Percentiles rank a stretch among this genome's conserved stretches.
Conservation (phyloP, 2,113 vertebrate genomes). For the Cranoglanis bouderius region DNA sequence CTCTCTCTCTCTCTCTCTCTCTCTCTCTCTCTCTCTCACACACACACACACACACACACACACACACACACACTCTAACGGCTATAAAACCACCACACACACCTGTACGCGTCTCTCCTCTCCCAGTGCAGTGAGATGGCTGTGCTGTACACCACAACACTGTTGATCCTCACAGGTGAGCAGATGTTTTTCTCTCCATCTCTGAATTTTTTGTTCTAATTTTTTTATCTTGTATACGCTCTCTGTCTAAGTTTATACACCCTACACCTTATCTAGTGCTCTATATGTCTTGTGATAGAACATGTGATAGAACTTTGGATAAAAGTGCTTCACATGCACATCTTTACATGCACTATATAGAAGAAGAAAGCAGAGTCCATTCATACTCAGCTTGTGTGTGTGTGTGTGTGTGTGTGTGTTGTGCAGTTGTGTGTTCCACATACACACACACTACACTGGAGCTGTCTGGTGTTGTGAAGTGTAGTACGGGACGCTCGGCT, state of each 20-base stretch:
- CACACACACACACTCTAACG: background rate
- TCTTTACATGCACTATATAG: background rate
- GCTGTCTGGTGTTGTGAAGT: constrained; percentile 78
- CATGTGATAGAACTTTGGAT: background rate
- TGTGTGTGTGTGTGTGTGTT: constrained; percentile 14
- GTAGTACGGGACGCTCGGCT: constrained; percentile 77
- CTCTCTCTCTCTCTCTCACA: background rate
- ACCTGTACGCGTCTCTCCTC: background rate
- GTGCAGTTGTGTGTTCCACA: background rate
- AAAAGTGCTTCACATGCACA: background rate
- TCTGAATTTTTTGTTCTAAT: background rate
- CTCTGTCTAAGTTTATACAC: too few species aligned
- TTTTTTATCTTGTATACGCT: background rate
- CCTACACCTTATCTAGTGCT: background rate
- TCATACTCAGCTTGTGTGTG: background rate
- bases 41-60: background rate
- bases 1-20: background rate
- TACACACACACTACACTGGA: constrained; percentile 68
- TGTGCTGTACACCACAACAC: constrained; percentile 9
- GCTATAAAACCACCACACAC: constrained; percentile 4
- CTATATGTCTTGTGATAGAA: background rate
- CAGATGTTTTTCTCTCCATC: background rate
- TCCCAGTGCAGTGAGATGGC: background rate
- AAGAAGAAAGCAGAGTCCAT: background rate
- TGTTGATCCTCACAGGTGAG: constrained; percentile 34